Percentiles rank a stretch among this genome's conserved stretches.
Evolutionary conservation across 2,113 vertebrate genomes (phyloP).

Genomic region (Bambusicola thoracicus): DNA sequence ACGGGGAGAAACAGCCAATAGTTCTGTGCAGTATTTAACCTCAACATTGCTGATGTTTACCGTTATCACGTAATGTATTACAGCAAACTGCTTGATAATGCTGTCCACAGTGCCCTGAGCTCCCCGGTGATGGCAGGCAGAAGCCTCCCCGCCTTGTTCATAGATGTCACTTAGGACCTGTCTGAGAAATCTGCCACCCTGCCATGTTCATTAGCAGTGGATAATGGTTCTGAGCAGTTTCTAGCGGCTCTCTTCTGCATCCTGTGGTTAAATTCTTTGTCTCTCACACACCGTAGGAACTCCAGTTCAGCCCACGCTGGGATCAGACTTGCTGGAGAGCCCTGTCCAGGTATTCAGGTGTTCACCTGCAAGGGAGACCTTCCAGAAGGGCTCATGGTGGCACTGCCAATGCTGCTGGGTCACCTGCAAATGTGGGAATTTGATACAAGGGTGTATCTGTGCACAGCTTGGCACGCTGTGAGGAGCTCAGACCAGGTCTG

Average conservation of each 20-base stretch:
- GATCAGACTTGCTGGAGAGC: background rate
- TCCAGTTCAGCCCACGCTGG: accelerated
- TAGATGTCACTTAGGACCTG: background rate
- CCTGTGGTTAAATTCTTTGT: background rate
- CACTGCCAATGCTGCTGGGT: background rate
- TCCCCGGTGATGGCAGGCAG: background rate
- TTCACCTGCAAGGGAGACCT: background rate
- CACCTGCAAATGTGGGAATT: background rate
- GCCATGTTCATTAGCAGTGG: accelerated
- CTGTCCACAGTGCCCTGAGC: background rate
- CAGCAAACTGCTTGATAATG: background rate
- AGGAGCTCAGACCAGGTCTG: background rate
- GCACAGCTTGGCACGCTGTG: background rate
- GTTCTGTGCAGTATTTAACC: background rate
- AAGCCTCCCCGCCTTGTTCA: background rate
- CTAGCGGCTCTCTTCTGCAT: background rate
- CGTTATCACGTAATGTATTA: background rate
- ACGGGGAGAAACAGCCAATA: background rate
- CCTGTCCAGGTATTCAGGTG: background rate
- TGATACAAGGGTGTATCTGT: background rate
- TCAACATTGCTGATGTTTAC: background rate
- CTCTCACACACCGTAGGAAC: accelerated
- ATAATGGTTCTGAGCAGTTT: background rate
- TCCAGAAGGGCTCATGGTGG: background rate
- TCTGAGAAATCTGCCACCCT: background rate